These are phyloP conservation scores for Orgyia antiqua DNA, from an alignment of 2,888 invertebrate genomes.

Conservation along the genomic window DNA sequence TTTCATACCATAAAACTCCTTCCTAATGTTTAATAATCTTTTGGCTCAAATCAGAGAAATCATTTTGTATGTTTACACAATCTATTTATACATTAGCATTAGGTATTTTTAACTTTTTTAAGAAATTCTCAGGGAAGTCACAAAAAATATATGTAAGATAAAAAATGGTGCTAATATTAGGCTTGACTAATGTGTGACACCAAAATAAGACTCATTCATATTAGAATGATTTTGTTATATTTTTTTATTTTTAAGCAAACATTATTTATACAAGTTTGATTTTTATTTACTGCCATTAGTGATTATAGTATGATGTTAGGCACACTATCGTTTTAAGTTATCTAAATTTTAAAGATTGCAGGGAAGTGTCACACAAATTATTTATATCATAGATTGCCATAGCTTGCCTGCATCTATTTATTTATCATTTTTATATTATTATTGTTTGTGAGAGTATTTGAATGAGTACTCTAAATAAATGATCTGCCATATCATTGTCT, in stretches of 20 bases:
- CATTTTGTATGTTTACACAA: conserved; percentile 60
- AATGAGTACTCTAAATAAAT: conserved; percentile 73
- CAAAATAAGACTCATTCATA: conserved; percentile 73
- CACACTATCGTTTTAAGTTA: conserved; percentile 43
- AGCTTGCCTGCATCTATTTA: conserved; percentile 77
- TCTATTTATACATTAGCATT: conserved; percentile 74
- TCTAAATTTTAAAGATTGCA: conserved; percentile 62
- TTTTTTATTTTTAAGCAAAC: conserved; percentile 74
- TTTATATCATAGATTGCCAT: conserved; percentile 72
- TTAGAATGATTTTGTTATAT: conserved; percentile 73
- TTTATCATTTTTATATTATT: conserved; percentile 66
- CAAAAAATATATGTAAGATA: conserved; percentile 75
- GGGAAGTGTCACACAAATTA: conserved; percentile 71
- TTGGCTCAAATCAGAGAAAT: conserved; percentile 75
- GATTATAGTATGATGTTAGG: conserved; percentile 60
- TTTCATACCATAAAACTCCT: conserved; percentile 62
- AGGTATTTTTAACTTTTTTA: conserved; percentile 77
- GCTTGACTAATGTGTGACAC: conserved; percentile 76
- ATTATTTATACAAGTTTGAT: conserved; percentile 70
- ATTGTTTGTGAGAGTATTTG: conserved; percentile 69
- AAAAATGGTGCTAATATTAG: conserved; percentile 74
- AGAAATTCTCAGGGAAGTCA: conserved; percentile 75
- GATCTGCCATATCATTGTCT: conserved; percentile 76
- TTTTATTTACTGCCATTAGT: conserved; percentile 74
- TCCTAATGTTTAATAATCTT: conserved; percentile 50